Evolutionary conservation across 1,140 invertebrate species (phyloP), one percentile per base, ranked within the genome.

Genomic region (Drosophila cardini): DNA sequence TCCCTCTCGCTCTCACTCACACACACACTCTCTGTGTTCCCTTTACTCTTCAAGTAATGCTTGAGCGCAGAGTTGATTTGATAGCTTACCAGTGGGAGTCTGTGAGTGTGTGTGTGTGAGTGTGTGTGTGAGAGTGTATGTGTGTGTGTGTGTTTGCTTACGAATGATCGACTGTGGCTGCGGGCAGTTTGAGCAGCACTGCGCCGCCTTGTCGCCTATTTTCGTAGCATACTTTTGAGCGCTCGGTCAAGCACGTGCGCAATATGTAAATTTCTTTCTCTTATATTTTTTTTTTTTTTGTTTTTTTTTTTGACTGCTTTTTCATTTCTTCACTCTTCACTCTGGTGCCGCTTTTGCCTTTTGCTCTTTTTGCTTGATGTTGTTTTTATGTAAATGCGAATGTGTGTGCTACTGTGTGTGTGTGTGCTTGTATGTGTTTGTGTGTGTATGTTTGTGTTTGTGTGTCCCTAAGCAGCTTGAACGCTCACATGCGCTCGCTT

Each of bases 401-500:
- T 62, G 56, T 78, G 60, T 52, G 63, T 58, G 65, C 56, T 57
- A 61, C 46, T 38, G 16, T 38, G 40, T 68, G 62, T 76, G 48
- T 53, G 38, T 26, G 71, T 61, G 75, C n/a, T n/a, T n/a, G n/a
- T 60, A 72, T 43, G 71, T 70, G 40, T 69, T 57, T 63, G 65
- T 61, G 71, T 61, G 75, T 65, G 67, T 40, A 62, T 57, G 65
- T 53, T 34, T 42, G 26, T 52, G 34, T 55, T 46, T 15, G 69
- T 63, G 16, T 48, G 72, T 42, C 68, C 79, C 82, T 87, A 82
- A 82, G 79, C 76, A 83, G 72, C 77, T 76, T 73, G 65, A 83
- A 52, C 58, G 65, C 72, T 78, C 76, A 80, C 83, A 87, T 89
- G 79, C 86, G 83, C 84, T 87, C 73, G 72, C 72, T 78, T 83